Base-by-base conservation (phyloP, 2,797 vertebrate genomes). In the Mus spretus region DNA sequence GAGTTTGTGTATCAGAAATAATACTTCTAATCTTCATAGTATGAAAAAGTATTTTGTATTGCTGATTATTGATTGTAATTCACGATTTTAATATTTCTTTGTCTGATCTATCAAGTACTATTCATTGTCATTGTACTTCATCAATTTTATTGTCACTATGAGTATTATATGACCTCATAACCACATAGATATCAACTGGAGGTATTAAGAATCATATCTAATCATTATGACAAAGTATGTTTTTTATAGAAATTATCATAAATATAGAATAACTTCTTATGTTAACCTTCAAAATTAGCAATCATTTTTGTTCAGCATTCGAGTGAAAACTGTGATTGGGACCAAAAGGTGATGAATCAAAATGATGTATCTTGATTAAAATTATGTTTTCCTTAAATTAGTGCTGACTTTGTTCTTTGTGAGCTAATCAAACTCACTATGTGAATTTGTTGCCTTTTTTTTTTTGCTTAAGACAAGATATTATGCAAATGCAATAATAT, bases 351-450 rank as follows among this genome's bases (percentile, higher is more conserved):
- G 93, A 96, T 97, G 92, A 97, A 83, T 96, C 90, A 97, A 96
- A 97, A 97, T 96, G 84, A 92, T 91, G 86, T 72, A 81, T 72
- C 89, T 92, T 97, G 95, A 96, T 98, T 97, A 97, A 97, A 98
- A 93, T 96, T 95, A 91, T 79, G 22, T 95, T 96, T 97, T 95
- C 86, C 92, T 97, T 90, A 97, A 95, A 96, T 97, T 80, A 93
- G 72, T 93, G 55, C 67, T 96, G 92, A 95, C 90, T 96, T 93
- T 96, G 47, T 83, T 97, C 78, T 96, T 93, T 95, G 86, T 88
- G 86, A 96, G 83, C 91, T 74, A 96, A 97, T 97, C 77, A 94
- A 81, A 78, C 57, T 95, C 87, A 67, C 86, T 77, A 44, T 47
- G 6, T 90, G 86, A 86, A 50, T 95, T 94, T 37, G 44, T 78